Percentiles rank a stretch among this genome's conserved stretches.
Evolutionary conservation across 2,888 invertebrate species (phyloP).

Genomic region (Eupithecia vulgata): DNA sequence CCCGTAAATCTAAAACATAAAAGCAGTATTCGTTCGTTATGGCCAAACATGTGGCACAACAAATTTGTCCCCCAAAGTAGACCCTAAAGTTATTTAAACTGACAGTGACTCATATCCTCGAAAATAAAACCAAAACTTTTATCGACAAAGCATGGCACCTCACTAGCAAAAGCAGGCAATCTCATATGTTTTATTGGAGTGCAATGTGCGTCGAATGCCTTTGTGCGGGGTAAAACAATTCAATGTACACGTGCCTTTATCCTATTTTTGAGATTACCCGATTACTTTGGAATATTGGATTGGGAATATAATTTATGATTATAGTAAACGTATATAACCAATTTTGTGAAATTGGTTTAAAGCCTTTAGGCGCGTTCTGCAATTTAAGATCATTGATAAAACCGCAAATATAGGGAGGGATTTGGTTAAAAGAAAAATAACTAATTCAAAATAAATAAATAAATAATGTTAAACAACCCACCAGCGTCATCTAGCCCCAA

Average conservation of each 20-base stretch:
- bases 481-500: too few species aligned
- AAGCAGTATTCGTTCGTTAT: too few species aligned
- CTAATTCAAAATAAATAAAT: background rate
- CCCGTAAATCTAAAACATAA: too few species aligned
- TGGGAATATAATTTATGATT: constrained; percentile 53
- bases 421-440: background rate
- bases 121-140: background rate
- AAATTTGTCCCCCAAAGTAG: too few species aligned
- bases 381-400: constrained; percentile 22
- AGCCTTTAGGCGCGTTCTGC: constrained; percentile 5
- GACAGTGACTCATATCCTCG: background rate
- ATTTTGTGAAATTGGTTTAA: constrained; percentile 27
- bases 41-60: too few species aligned
- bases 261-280: constrained; percentile 61
- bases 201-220: constrained; percentile 70
- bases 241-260: constrained; percentile 67
- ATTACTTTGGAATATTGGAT: constrained; percentile 68
- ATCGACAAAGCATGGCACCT: constrained; percentile 34
- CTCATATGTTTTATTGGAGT: constrained; percentile 68
- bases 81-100: too few species aligned
- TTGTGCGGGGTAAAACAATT: constrained; percentile 70
- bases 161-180: constrained; percentile 51
- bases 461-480: too few species aligned
- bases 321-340: constrained; percentile 28
- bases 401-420: constrained; percentile 12